Conservation (phyloP, 2,888 invertebrate species). For the Cancer borealis region DNA sequence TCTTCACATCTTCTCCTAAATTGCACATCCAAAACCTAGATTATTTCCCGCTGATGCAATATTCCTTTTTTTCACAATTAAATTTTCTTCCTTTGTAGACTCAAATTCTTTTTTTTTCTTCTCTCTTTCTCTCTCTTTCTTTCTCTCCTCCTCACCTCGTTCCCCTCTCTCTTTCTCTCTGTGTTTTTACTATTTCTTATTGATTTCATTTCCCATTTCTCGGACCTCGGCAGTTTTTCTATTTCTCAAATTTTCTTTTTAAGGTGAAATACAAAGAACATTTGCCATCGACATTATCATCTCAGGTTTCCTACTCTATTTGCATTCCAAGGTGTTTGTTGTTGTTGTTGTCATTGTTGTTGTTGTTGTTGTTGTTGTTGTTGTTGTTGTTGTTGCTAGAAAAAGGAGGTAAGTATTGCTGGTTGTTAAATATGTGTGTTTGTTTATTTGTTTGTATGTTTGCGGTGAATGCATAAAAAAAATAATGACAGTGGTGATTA, state of each 20-base stretch:
- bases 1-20: conserved; percentile 8
- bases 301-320: background rate
- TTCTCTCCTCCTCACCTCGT: background rate
- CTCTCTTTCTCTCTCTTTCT: background rate
- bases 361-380: background rate
- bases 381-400: background rate
- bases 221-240: background rate
- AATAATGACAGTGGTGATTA: background rate
- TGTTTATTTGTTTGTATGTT: background rate
- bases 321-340: background rate
- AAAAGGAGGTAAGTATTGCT: background rate
- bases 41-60: conserved; percentile 42
- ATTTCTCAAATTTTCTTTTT: background rate
- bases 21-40: conserved; percentile 12
- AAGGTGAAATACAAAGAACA: background rate
- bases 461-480: background rate
- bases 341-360: too few species aligned
- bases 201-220: background rate
- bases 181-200: background rate
- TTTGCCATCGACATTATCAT: background rate
- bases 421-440: background rate
- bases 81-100: conserved; percentile 38
- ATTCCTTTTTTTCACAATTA: background rate
- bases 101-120: background rate
- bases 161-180: background rate